Conservation (phyloP, 2,888 invertebrate species). For the Atethmia centrago region DNA sequence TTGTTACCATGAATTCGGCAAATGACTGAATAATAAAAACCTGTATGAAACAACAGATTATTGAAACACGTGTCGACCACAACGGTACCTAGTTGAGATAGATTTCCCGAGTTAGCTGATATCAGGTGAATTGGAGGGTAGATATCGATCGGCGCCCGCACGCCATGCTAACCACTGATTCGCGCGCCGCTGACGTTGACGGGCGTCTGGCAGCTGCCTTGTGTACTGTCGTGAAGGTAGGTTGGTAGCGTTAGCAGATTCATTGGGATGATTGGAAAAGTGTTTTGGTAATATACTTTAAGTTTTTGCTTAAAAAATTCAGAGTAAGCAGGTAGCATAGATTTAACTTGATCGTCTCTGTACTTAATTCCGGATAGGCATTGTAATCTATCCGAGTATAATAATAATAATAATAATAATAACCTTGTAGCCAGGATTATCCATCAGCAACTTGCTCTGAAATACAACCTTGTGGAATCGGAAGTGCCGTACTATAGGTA, state of each 20-base stretch:
- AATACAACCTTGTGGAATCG: no score
- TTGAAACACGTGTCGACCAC: conserved; percentile 19
- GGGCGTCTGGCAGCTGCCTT: conserved; percentile 79
- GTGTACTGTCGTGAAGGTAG: conserved; percentile 71
- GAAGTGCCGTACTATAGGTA: no score
- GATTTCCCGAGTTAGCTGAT: conserved; percentile 40
- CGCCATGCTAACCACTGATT: conserved; percentile 76
- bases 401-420: no score
- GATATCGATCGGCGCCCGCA: conserved; percentile 76
- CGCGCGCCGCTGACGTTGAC: conserved; percentile 80
- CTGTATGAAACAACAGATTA: no score
- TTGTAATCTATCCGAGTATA: neutral
- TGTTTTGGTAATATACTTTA: neutral
- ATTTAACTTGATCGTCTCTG: neutral
- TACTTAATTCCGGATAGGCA: neutral
- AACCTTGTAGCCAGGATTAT: no score
- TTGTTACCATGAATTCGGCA: neutral
- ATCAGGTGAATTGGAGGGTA: conserved; percentile 64
- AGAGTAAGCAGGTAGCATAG: neutral
- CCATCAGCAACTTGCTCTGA: no score
- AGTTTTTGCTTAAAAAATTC: neutral
- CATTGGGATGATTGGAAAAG: neutral
- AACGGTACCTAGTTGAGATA: conserved; percentile 35
- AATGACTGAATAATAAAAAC: no score
- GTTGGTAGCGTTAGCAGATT: conserved; percentile 49